Conservation (phyloP, 2,113 vertebrate genomes). For the Myiagra hebetior region DNA sequence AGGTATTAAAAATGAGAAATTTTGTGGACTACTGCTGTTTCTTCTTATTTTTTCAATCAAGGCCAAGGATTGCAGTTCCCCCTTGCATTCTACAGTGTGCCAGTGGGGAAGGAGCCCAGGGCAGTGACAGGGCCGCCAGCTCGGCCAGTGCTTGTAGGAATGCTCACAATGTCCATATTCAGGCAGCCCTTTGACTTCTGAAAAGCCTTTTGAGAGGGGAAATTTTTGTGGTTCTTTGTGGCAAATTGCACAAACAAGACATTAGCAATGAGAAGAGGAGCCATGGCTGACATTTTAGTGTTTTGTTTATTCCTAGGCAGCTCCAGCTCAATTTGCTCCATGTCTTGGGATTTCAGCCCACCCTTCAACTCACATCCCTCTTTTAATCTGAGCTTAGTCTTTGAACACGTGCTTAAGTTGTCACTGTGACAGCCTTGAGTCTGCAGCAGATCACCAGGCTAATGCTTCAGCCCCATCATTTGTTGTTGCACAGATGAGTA, state of each 20-base stretch:
- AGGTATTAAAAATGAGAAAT: not conserved
- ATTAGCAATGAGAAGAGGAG: not conserved
- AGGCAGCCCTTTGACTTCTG: not conserved
- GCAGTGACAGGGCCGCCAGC: not conserved
- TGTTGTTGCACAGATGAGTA: not conserved
- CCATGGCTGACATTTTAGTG: not conserved
- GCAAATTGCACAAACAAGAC: not conserved
- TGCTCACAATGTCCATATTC: not conserved
- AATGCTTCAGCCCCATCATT: not conserved
- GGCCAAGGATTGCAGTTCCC: not conserved
- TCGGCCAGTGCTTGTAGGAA: accelerated
- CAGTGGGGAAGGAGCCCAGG: not conserved
- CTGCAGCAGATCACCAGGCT: not conserved
- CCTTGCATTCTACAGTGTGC: not conserved
- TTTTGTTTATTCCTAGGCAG: not conserved
- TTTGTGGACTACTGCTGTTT: not conserved
- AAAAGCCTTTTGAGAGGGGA: conserved; percentile 21
- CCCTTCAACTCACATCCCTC: not conserved
- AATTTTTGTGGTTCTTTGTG: not conserved
- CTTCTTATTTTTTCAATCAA: accelerated
- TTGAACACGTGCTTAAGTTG: not conserved
- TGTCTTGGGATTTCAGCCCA: not conserved
- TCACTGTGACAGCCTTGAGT: not conserved
- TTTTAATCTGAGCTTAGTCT: not conserved
- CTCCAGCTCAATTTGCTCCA: not conserved